A percentile compares a stretch with the other conserved stretches of the same genome.
phyloP scores from a whole-genome alignment of 2,888 invertebrate species.

The Melanostoma scalare region DNA sequence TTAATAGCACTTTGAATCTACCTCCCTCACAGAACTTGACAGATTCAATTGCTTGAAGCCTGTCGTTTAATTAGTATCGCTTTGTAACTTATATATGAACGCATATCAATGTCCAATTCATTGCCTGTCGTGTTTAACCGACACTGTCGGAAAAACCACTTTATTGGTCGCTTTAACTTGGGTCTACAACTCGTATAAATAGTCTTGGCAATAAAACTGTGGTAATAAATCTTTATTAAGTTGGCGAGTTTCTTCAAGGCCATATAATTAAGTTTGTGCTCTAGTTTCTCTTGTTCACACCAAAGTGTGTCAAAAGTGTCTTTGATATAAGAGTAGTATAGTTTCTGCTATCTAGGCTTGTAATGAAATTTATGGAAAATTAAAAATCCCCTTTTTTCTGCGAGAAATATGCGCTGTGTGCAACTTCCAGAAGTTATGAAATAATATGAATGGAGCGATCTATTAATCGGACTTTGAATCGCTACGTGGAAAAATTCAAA shows the following conservation, averaged over 20 bases:
- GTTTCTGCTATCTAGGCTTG: neutral
- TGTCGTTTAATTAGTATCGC: conserved; percentile 11
- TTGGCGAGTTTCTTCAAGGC: conserved; percentile 35
- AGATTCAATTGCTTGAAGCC: conserved; percentile 20
- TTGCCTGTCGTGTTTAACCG: conserved; percentile 52
- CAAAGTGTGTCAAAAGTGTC: neutral
- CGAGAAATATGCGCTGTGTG: no score
- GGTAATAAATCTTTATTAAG: conserved; percentile 61
- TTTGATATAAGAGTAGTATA: neutral
- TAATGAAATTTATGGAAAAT: conserved; percentile 34
- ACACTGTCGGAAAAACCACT: neutral
- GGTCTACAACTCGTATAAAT: neutral
- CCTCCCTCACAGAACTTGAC: conserved; percentile 2
- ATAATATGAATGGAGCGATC: no score
- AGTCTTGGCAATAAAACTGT: conserved; percentile 49
- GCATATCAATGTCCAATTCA: conserved; percentile 29
- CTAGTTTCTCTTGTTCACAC: conserved; percentile 37
- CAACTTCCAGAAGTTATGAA: no score
- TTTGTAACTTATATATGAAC: neutral
- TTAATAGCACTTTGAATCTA: conserved; percentile 5
- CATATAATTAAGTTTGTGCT: conserved; percentile 61
- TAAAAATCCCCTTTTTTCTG: neutral
- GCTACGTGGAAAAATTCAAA: no score
- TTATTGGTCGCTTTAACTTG: neutral
- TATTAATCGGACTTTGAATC: no score